phyloP scores from a whole-genome alignment of 64 coral and sea anemone species.

The Pachyseris speciosa region DNA sequence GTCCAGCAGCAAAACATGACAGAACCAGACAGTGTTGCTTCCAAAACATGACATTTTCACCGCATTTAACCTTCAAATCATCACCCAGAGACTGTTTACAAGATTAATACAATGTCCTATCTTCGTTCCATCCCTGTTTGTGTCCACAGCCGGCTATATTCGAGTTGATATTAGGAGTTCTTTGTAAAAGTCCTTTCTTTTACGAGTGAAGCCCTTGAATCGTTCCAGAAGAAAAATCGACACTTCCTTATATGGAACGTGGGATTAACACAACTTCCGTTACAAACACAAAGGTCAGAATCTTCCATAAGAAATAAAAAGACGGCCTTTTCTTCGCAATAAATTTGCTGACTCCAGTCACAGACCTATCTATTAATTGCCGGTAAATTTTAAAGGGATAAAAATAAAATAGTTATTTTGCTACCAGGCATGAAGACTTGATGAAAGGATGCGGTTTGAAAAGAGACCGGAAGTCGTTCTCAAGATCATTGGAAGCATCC shows the following conservation, averaged over 20 bases:
- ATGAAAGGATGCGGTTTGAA: background rate
- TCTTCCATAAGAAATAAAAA: no score
- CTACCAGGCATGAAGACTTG: background rate
- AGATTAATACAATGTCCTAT: no score
- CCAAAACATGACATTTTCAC: constrained; percentile 65
- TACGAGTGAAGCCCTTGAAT: constrained; percentile 40
- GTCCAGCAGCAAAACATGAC: constrained; percentile 62
- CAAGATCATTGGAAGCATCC: background rate
- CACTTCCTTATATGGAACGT: constrained; percentile 49
- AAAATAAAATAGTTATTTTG: background rate
- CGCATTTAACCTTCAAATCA: constrained; percentile 23
- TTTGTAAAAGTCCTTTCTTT: background rate
- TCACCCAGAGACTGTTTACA: background rate
- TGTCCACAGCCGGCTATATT: background rate
- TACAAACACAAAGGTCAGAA: background rate
- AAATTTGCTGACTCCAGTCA: no score
- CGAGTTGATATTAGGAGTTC: background rate
- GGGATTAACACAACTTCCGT: constrained; percentile 43
- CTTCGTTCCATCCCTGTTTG: background rate
- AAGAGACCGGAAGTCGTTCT: background rate
- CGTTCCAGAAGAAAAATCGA: background rate
- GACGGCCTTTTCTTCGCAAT: no score
- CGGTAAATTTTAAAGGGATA: background rate
- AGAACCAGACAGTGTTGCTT: constrained; percentile 43
- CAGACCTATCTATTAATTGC: background rate